phyloP scores from a whole-genome alignment of 1,140 invertebrate genomes.

The Wiebesia pumilae region DNA sequence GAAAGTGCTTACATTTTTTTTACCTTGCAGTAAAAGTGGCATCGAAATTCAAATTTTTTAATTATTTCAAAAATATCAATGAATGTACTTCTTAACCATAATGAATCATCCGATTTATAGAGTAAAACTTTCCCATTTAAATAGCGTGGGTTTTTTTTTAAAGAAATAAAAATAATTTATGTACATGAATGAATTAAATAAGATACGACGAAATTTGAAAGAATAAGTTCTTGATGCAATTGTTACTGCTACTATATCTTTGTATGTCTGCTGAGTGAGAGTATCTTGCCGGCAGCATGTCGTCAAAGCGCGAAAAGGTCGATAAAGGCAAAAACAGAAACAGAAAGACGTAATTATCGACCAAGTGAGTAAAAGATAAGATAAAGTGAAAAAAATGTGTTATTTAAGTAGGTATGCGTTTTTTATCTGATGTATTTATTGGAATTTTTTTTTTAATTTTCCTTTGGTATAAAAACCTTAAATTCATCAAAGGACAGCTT shows the following conservation, averaged over 20 bases:
- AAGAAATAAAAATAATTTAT: neutral
- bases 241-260: too few relatives aligned
- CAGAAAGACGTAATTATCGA: slow-evolving; percentile 1
- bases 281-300: neutral
- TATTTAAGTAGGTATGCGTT: neutral
- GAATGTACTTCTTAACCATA: neutral
- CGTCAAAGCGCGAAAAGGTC: neutral
- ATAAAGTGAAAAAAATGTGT: neutral
- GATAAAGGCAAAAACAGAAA: neutral
- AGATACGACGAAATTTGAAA: neutral
- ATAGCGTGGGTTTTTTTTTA: neutral
- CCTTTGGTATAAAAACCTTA: too few relatives aligned
- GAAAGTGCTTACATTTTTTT: neutral
- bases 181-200: neutral
- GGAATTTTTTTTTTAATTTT: neutral
- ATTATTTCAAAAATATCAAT: neutral
- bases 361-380: neutral
- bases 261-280: neutral
- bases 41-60: neutral
- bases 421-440: neutral
- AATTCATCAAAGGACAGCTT: too few relatives aligned
- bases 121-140: neutral
- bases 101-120: neutral
- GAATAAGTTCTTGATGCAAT: neutral
- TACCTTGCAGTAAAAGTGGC: neutral